These are phyloP conservation scores for Pseudorectes ferrugineus DNA, from an alignment of 2,113 vertebrate genomes.

Conservation along the genomic window DNA sequence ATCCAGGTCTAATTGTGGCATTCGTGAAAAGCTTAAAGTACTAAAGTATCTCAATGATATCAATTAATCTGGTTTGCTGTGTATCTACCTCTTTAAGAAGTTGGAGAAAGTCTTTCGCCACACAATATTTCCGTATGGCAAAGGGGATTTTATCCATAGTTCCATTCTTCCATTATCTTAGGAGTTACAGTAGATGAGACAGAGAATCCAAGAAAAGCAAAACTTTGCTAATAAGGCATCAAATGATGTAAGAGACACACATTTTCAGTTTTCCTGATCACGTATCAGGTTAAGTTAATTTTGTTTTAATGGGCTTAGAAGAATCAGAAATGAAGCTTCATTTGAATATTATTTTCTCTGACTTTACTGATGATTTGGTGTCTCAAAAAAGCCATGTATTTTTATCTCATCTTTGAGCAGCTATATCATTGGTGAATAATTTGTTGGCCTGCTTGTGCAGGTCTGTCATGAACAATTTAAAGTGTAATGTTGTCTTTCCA, in stretches of 20 bases:
- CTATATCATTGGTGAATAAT: background rate
- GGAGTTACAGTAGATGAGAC: background rate
- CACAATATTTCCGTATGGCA: background rate
- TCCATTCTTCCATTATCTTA: background rate
- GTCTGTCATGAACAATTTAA: background rate
- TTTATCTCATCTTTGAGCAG: background rate
- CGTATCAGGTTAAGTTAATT: background rate
- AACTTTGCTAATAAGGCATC: background rate
- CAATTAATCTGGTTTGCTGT: background rate
- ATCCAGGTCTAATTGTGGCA: background rate
- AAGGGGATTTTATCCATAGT: background rate
- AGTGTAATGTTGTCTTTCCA: background rate
- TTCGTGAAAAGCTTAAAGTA: background rate
- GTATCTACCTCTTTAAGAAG: background rate
- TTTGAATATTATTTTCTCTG: background rate
- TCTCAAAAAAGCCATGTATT: background rate
- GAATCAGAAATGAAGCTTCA: conserved; percentile 19
- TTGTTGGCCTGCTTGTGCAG: background rate
- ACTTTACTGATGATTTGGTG: background rate
- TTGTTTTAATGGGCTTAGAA: background rate
- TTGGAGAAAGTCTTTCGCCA: background rate
- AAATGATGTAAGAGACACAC: background rate
- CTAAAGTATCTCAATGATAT: background rate
- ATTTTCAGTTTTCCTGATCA: background rate
- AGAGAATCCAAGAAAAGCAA: background rate